These are phyloP conservation scores for Tipula helvola DNA, from an alignment of 2,888 invertebrate species.

Conservation along the genomic window DNA sequence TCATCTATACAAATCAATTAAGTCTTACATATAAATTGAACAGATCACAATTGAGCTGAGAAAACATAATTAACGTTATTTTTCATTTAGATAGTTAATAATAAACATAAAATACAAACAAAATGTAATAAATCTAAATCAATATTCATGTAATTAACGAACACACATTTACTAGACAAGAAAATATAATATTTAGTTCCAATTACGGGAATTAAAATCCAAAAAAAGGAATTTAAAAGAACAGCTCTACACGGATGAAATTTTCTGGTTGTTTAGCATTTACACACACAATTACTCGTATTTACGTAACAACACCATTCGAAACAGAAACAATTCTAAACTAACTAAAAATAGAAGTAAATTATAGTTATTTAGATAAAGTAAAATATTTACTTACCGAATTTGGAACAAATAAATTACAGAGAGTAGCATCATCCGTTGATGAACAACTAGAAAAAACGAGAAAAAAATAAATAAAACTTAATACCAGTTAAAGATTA, in stretches of 20 bases:
- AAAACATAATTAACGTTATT: not conserved
- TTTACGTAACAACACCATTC: not conserved
- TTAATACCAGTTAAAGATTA: not conserved
- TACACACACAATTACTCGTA: no score
- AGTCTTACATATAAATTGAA: not conserved
- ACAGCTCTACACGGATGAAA: not conserved
- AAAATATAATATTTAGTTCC: not conserved
- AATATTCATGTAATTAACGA: not conserved
- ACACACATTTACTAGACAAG: not conserved
- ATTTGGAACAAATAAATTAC: conserved; percentile 9
- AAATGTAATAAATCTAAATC: not conserved
- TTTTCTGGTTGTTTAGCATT: not conserved
- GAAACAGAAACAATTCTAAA: not conserved
- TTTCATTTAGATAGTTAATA: not conserved
- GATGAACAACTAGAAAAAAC: not conserved
- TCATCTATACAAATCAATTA: not conserved
- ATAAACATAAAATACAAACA: not conserved
- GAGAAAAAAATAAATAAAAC: not conserved
- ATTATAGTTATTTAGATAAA: not conserved
- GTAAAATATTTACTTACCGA: not conserved
- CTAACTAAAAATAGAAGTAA: not conserved
- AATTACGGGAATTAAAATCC: not conserved
- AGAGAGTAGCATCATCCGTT: conserved; percentile 4
- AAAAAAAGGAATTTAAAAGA: not conserved
- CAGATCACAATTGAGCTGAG: not conserved